Base-by-base conservation (phyloP, 1,140 invertebrate genomes). In the Nephila pilipes region DNA sequence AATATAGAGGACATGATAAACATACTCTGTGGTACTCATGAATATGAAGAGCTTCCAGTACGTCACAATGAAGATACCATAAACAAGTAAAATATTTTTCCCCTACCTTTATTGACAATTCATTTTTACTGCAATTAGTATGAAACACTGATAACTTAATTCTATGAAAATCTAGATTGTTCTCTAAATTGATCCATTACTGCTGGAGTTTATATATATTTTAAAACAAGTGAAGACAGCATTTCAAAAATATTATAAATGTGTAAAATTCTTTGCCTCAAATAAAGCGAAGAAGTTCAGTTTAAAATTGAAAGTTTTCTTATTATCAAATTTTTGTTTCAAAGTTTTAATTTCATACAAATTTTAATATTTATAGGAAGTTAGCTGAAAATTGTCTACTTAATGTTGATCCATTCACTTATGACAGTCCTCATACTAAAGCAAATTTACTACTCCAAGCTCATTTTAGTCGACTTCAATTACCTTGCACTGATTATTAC, bases 41-140 rank as follows among this genome's bases (percentile, higher is more conserved):
- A 99, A 95, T 99, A 99, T 95, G 97, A 97, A 85, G 97, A 99
- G 95, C 96, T 99, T 80, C 99, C 99, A 1, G 99, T 99, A 12
- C 96, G 99, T 83, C 99, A 99, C 95, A 99, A 99, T 95, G 99
- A 99, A 96, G 99, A 99, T 95, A 96, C 98, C 93, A 96, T 99
- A 69, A 99, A 99, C 95, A 97, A 97, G 97, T 98, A 96, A 95
- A 95, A 95, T 36, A 46, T 25, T 46, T 8, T 25, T 54, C 6
- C 22, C 5, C n/a, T 6, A 22, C n/a, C 5, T 60, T 60, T 60
- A 22, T 6, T 60, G n/a, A 6, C 1, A n/a, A 22, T 60, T 60
- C n/a, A 10, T 46, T 46, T 46, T 46, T 10, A 10, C 6, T 46
- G 46, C 46, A 46, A 10, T 6, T 10, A 10, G 46, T 46, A 10